A percentile compares a stretch with the other conserved stretches of the same genome.
Conservation (phyloP, 2,797 vertebrate genomes). For the Chaetophractus vellerosus region DNA sequence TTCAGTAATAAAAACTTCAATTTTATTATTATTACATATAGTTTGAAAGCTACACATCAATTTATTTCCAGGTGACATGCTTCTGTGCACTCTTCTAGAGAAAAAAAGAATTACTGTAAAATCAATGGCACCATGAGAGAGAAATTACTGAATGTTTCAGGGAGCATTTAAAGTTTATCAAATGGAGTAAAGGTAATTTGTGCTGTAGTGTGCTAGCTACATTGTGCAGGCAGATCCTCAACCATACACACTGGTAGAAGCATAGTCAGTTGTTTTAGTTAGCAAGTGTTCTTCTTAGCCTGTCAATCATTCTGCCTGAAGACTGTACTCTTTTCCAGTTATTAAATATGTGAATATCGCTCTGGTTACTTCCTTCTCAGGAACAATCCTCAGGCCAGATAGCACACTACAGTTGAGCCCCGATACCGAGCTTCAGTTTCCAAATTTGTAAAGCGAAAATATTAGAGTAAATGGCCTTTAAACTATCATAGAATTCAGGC, state of each 20-base stretch:
- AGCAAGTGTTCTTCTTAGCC: neutral
- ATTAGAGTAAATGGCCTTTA: neutral
- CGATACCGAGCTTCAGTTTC: neutral
- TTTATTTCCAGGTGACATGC: slow-evolving; percentile 63
- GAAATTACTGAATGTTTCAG: slow-evolving; percentile 55
- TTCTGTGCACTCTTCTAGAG: neutral
- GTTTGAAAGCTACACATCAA: neutral
- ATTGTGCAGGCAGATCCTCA: neutral
- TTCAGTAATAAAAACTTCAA: slow-evolving; percentile 50
- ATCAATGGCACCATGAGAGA: slow-evolving; percentile 34
- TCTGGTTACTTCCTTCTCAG: neutral
- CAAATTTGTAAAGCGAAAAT: slow-evolving; percentile 7
- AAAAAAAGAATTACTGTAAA: slow-evolving; percentile 58
- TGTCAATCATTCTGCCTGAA: neutral
- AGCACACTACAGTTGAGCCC: neutral
- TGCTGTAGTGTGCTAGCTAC: neutral
- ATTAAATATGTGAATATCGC: neutral
- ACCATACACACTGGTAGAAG: neutral
- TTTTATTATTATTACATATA: slow-evolving; percentile 57
- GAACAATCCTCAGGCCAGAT: neutral
- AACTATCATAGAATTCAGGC: neutral
- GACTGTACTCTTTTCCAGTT: neutral
- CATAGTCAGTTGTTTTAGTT: neutral
- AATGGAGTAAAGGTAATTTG: neutral
- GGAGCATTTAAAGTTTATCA: neutral